Percentiles rank a stretch among this genome's conserved stretches.
Conservation (phyloP, 2,113 vertebrate species). For the Cyanoramphus novaezelandiae region DNA sequence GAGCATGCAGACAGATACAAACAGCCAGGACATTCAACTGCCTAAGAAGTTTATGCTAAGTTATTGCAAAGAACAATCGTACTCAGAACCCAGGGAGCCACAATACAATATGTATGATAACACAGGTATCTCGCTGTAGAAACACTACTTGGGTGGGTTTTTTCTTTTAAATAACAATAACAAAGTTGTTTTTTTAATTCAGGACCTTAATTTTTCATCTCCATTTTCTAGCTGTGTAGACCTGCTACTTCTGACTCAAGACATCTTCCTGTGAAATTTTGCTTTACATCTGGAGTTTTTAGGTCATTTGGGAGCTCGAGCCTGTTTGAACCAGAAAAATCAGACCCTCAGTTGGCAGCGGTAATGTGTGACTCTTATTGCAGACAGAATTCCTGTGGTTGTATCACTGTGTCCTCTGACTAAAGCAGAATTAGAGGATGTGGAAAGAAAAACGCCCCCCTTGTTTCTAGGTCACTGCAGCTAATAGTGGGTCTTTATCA, state of each 20-base stretch:
- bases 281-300: neutral
- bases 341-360: neutral
- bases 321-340: neutral
- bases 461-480: neutral
- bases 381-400: neutral
- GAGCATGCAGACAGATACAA: neutral
- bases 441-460: neutral
- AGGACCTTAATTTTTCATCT: neutral
- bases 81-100: neutral
- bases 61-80: neutral
- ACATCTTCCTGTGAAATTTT: neutral
- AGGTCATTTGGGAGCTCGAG: neutral
- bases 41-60: neutral
- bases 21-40: neutral
- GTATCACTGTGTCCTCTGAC: neutral
- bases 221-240: neutral
- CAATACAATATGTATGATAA: neutral
- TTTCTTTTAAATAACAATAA: neutral
- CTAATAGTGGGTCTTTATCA: neutral
- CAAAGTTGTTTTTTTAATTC: neutral
- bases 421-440: neutral
- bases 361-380: neutral
- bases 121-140: slow-evolving; percentile 17
- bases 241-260: neutral
- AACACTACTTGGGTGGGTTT: neutral